Evolutionary conservation across 92 coral and sea anemone genomes (phyloP).

Genomic region (Parazoanthus swiftii): DNA sequence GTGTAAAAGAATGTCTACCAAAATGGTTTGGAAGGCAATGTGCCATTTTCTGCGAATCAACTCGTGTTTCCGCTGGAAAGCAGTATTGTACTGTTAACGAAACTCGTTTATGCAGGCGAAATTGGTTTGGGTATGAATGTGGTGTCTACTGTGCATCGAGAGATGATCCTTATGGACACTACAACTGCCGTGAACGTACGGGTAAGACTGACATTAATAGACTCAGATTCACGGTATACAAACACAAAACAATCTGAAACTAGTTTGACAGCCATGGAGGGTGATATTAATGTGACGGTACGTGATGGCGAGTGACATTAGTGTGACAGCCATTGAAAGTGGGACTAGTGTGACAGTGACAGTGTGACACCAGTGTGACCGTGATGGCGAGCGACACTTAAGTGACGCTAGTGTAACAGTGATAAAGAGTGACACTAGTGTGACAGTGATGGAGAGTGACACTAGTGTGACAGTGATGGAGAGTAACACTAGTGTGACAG

Average conservation of each 20-base stretch:
- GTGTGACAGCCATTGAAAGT: no score
- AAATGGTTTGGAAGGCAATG: slow-evolving; percentile 84
- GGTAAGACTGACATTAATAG: neutral
- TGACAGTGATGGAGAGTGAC: no score
- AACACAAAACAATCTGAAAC: neutral
- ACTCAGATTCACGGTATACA: neutral
- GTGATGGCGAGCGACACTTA: no score
- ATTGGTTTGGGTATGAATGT: slow-evolving; percentile 55
- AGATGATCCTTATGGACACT: slow-evolving; percentile 39
- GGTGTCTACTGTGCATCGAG: slow-evolving; percentile 35
- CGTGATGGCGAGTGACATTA: neutral
- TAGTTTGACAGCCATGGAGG: neutral
- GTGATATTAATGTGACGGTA: neutral
- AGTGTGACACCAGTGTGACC: no score
- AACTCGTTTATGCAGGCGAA: slow-evolving; percentile 35
- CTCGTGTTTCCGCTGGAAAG: slow-evolving; percentile 53
- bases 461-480: neutral
- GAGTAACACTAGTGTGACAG: no score
- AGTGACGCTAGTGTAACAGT: no score
- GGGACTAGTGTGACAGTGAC: neutral
- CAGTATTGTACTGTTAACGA: slow-evolving; percentile 53
- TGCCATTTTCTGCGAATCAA: slow-evolving; percentile 47
- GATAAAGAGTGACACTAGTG: no score
- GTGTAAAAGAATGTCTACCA: slow-evolving; percentile 63
- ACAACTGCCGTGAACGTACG: slow-evolving; percentile 21